Base-by-base conservation (phyloP, 2,113 vertebrate genomes). In the Tiliqua scincoides region DNA sequence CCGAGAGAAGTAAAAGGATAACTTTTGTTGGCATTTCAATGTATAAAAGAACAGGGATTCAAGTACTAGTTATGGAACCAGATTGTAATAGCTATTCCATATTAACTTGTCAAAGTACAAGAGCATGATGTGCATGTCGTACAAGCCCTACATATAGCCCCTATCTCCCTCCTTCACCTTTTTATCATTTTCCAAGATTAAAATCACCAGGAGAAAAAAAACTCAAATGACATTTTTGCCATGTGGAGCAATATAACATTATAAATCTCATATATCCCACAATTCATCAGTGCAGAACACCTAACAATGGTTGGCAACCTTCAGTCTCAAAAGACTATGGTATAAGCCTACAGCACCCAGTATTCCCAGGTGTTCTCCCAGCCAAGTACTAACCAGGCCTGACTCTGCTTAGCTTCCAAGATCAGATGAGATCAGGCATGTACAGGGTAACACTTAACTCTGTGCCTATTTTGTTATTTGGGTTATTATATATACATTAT, bases 1-100 rank as follows among this genome's bases (percentile, higher is more conserved):
- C 30, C 68, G 9, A 82, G 83, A 70, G 23, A 85, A 77, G 9
- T 43, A 84, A 84, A 48, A 84, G 59, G 17, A 62, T 43, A 74
- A 84, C 43, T 10, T 71, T 59, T 35, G 32, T 61, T 21, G 20
- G 54, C 20, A 2, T 62, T 76, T 75, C 32, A 52, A 4, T 65
- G 25, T 37, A 25, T 27, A n/a, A 30, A 23, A 43, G 52, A 84
- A 32, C 35, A 11, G 27, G 30, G 32, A 81, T 81, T 83, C 23
- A 72, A 21, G n/a, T 32, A 25, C 7, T 43, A 30, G 48, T 65
- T 32, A 48, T 84, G 6, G 7, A 63, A 48, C 35, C 27, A 75
- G 18, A 30, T 9, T 37, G n/a, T 82, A n/a, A 54, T 57, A 82
- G 32, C 32, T 5, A 48, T 48, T 48, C 43, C 43, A 48, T 71